Conservation (phyloP, 2,113 vertebrate species). For the Lamprotornis superbus region DNA sequence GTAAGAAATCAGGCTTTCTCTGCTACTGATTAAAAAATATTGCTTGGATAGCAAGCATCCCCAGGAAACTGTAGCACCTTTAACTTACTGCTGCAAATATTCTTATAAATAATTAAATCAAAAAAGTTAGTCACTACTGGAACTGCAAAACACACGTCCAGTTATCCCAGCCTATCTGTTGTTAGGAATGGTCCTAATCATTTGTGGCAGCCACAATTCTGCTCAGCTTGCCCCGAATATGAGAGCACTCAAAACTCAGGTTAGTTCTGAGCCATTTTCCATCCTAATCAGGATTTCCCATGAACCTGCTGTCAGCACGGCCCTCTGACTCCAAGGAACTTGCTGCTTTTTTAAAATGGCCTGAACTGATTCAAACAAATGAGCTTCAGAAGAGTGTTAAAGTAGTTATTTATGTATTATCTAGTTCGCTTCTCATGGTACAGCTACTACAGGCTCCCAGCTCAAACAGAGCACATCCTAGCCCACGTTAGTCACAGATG, state of each 20-base stretch:
- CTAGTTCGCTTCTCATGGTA: background rate
- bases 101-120: slow-evolving; percentile 7
- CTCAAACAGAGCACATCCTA: background rate
- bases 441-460: background rate
- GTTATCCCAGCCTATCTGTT: background rate
- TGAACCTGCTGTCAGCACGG: background rate
- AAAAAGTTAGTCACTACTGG: background rate
- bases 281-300: background rate
- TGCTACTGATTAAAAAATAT: background rate
- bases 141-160: background rate
- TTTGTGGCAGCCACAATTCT: background rate
- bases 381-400: background rate
- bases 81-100: background rate
- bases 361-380: background rate
- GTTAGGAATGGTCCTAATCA: background rate
- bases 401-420: background rate
- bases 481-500: background rate
- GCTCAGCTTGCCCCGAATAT: background rate
- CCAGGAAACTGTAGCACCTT: background rate
- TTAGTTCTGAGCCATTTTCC: background rate
- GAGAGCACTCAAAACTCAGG: background rate
- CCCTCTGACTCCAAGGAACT: background rate
- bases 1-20: background rate
- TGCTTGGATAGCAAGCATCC: background rate
- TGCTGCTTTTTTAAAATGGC: background rate